Conservation (phyloP, 1,140 invertebrate genomes). For the Trachymyrmex septentrionalis region DNA sequence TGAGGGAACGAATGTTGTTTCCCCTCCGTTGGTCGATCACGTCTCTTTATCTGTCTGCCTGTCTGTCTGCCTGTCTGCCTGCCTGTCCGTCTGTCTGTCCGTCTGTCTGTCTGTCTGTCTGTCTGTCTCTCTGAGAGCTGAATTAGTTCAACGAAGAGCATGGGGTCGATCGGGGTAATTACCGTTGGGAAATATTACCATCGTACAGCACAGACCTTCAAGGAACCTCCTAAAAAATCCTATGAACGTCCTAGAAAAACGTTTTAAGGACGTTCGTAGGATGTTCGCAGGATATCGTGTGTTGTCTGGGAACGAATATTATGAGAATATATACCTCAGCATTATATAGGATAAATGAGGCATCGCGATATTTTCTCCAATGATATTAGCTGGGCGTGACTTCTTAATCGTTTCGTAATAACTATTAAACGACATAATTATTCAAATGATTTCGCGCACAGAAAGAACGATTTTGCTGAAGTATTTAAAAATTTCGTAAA, state of each 20-base stretch:
- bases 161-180: constrained; percentile 28
- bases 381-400: not conserved
- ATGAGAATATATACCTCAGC: constrained; percentile 13
- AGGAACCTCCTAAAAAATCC: no score
- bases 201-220: no score
- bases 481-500: no score
- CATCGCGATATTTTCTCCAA: constrained; percentile 11
- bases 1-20: not conserved
- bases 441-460: not conserved
- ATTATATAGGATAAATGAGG: constrained; percentile 7
- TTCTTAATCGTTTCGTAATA: constrained; percentile 37
- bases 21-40: constrained; percentile 10
- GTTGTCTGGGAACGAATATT: not conserved
- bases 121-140: constrained; percentile 33
- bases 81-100: not conserved
- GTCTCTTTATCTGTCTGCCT: constrained; percentile 4
- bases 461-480: no score
- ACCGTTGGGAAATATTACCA: not conserved
- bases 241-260: no score
- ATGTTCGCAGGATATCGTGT: no score
- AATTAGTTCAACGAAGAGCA: constrained; percentile 20
- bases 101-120: not conserved
- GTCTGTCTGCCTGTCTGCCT: not conserved
- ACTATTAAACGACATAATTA: not conserved
- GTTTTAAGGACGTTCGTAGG: no score